Percentiles rank a stretch among this genome's conserved stretches.
Evolutionary conservation across 1,140 invertebrate genomes (phyloP).

Genomic region (Augochlora pura): DNA sequence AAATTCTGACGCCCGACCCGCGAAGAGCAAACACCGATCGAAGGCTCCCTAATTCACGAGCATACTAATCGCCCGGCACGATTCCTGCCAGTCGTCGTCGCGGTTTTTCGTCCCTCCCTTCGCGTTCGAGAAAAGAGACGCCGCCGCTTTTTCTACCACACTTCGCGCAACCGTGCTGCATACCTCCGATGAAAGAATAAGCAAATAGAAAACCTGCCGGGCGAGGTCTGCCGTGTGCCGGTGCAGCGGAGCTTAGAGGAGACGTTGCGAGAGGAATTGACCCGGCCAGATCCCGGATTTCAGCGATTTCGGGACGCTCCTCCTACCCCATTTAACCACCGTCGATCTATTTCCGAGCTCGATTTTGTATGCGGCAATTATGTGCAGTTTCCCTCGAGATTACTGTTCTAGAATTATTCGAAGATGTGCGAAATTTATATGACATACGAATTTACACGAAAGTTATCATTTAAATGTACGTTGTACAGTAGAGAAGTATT

Average conservation of each 20-base stretch:
- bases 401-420: too few relatives aligned
- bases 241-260: constrained; percentile 38
- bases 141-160: constrained; percentile 15
- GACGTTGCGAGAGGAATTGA: constrained; percentile 6
- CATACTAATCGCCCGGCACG: constrained; percentile 1
- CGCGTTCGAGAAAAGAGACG: too few relatives aligned
- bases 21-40: neutral
- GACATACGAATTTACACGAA: too few relatives aligned
- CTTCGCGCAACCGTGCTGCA: constrained; percentile 26
- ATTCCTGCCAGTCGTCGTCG: neutral
- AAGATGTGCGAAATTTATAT: too few relatives aligned
- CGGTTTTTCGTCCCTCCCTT: neutral
- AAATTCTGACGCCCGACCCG: neutral
- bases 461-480: too few relatives aligned
- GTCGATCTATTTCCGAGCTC: too few relatives aligned
- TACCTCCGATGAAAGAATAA: constrained; percentile 54
- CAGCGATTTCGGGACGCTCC: too few relatives aligned
- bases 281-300: too few relatives aligned
- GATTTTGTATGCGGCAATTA: too few relatives aligned
- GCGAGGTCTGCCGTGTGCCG: neutral
- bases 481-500: too few relatives aligned
- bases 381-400: too few relatives aligned
- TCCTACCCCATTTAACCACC: too few relatives aligned
- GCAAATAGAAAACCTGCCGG: constrained; percentile 58
- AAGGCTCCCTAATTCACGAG: constrained; percentile 12